These are phyloP conservation scores for Trachelus tabidus DNA, from an alignment of 2,888 invertebrate species.

Conservation along the genomic window DNA sequence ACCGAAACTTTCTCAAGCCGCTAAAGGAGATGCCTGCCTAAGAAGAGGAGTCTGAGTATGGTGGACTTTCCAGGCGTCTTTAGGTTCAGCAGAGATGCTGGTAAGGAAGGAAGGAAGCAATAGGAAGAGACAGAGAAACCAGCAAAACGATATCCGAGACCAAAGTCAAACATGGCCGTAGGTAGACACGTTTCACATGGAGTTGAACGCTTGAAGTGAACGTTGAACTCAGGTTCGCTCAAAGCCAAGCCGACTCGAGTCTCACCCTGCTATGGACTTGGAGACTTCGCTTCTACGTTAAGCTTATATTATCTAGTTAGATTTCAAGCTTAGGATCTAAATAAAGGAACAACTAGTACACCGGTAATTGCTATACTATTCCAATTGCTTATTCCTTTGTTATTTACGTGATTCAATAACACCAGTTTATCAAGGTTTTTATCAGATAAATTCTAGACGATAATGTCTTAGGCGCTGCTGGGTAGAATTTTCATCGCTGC, in stretches of 20 bases:
- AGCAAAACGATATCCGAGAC: conserved; percentile 50
- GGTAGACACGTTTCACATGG: conserved; percentile 12
- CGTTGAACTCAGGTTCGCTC: conserved; percentile 21
- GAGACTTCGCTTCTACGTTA: conserved; percentile 26
- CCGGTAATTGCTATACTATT: not conserved
- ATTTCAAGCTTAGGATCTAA: conserved; percentile 51
- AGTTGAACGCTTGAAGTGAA: not conserved
- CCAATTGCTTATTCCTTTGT: not conserved
- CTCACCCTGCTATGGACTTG: conserved; percentile 12
- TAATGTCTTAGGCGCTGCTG: not conserved
- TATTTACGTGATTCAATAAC: not conserved
- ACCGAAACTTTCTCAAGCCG: conserved; percentile 4
- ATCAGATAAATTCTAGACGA: not conserved
- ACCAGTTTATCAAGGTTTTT: not conserved
- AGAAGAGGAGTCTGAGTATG: not conserved
- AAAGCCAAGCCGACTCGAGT: conserved; percentile 44
- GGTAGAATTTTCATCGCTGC: not conserved
- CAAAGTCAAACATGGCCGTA: conserved; percentile 55
- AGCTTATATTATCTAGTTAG: conserved; percentile 56
- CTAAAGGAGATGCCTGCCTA: not conserved
- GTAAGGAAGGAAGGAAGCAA: conserved; percentile 7
- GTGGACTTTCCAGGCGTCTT: not conserved
- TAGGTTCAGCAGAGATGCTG: not conserved
- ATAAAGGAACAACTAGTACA: conserved; percentile 49
- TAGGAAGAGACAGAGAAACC: conserved; percentile 25